These are phyloP conservation scores for Panulirus ornatus DNA, from an alignment of 1,140 invertebrate genomes.

Conservation along the genomic window DNA sequence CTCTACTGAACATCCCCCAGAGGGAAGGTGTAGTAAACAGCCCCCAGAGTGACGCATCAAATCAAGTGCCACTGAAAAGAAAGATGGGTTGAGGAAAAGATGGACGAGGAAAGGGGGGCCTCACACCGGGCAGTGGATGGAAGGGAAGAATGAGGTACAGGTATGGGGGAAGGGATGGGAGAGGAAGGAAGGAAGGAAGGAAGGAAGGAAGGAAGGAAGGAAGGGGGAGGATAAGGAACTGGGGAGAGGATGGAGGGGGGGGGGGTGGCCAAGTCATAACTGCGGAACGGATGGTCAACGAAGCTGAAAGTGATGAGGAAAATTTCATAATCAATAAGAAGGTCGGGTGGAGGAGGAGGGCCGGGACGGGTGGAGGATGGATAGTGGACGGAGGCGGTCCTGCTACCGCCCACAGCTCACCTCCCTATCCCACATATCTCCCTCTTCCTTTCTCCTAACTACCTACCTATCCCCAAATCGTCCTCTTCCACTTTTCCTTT, in stretches of 20 bases:
- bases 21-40: too few relatives aligned
- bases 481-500: background rate
- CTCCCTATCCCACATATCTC: too few relatives aligned
- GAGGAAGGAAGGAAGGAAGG: background rate
- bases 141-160: background rate
- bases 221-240: background rate
- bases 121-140: background rate
- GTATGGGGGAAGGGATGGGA: background rate
- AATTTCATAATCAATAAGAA: background rate
- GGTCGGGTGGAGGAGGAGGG: background rate
- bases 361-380: too few relatives aligned
- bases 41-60: too few relatives aligned
- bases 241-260: background rate
- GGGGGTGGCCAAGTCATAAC: background rate
- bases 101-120: background rate
- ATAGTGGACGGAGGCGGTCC: too few relatives aligned
- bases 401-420: too few relatives aligned
- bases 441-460: too few relatives aligned
- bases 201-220: background rate
- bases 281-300: background rate
- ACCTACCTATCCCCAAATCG: background rate
- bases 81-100: background rate
- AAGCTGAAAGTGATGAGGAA: background rate
- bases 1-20: too few relatives aligned
- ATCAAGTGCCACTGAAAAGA: too few relatives aligned